Percentiles rank a stretch among this genome's conserved stretches.
phyloP scores from a whole-genome alignment of 1,140 invertebrate genomes.

The Temnothorax nylanderi region DNA sequence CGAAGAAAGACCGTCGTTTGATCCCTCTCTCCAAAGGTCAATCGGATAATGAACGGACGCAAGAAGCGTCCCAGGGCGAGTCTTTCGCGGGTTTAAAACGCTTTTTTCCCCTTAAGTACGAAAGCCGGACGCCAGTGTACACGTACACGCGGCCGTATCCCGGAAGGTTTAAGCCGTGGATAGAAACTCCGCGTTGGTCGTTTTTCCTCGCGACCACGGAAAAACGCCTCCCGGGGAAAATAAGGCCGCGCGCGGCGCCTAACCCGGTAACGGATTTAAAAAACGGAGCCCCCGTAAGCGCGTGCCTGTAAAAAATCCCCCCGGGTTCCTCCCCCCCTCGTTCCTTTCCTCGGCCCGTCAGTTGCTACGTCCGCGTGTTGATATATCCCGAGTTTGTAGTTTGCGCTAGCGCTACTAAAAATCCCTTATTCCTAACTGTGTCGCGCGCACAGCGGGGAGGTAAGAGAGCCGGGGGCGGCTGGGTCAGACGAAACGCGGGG shows the following conservation, averaged over 20 bases:
- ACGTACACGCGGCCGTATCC: constrained; percentile 1
- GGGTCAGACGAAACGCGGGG: background rate
- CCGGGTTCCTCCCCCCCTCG: background rate
- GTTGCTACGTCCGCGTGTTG: constrained; percentile 40
- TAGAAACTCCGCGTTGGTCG: constrained; percentile 33
- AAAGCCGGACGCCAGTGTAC: background rate
- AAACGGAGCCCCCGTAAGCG: constrained; percentile 43
- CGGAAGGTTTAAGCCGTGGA: constrained; percentile 37
- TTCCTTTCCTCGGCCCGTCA: background rate
- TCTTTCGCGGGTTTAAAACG: background rate
- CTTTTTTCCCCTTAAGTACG: constrained; percentile 9
- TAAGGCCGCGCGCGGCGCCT: constrained; percentile 28
- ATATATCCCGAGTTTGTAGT: constrained; percentile 73
- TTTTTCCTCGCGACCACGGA: constrained; percentile 29
- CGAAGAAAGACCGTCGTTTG: background rate
- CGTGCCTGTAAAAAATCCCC: constrained; percentile 40
- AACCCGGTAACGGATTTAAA: constrained; percentile 52
- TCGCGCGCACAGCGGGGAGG: constrained; percentile 19
- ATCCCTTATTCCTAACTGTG: constrained; percentile 69
- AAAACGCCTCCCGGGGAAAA: constrained; percentile 48
- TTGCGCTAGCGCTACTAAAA: constrained; percentile 64
- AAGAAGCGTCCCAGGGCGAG: constrained; percentile 18
- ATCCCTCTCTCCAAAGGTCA: background rate
- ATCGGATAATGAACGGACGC: constrained; percentile 19
- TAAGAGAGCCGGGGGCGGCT: background rate